phyloP scores from a whole-genome alignment of 1,140 invertebrate species.

The Temnothorax longispinosus region DNA sequence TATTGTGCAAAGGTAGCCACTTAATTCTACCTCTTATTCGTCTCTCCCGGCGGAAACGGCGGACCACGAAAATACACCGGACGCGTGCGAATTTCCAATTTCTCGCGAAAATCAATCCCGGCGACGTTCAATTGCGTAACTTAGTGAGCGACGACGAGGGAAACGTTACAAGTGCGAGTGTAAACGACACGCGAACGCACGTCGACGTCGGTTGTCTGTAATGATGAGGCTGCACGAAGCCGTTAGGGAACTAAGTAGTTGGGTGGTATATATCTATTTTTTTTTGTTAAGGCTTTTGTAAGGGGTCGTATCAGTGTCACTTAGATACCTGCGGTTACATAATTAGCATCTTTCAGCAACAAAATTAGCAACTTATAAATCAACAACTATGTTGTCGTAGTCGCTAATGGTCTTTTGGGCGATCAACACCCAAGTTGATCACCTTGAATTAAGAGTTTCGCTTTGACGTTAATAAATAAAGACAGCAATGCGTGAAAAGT shows the following conservation, averaged over 20 bases:
- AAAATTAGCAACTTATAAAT: constrained; percentile 24
- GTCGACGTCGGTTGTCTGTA: background rate
- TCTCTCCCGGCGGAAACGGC: constrained; percentile 5
- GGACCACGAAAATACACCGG: constrained; percentile 17
- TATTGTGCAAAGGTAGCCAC: background rate
- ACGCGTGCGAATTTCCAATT: constrained; percentile 2
- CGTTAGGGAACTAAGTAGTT: background rate
- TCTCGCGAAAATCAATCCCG: constrained; percentile 13
- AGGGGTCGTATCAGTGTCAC: background rate
- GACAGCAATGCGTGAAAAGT: constrained; percentile 7
- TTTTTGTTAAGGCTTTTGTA: background rate
- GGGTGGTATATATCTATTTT: too few relatives aligned
- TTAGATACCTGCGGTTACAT: background rate
- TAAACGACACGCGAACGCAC: background rate
- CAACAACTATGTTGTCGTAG: background rate
- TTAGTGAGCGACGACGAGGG: background rate
- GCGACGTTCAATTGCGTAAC: constrained; percentile 45
- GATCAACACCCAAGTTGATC: background rate
- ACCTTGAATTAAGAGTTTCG: constrained; percentile 14
- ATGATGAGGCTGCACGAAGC: background rate
- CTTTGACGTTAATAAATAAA: constrained; percentile 23
- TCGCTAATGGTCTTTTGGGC: background rate
- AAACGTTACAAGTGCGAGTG: constrained; percentile 47
- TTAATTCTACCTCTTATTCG: constrained; percentile 42
- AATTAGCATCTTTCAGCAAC: background rate